Conservation (phyloP, 2,888 invertebrate genomes). For the Odontothrips loti region DNA sequence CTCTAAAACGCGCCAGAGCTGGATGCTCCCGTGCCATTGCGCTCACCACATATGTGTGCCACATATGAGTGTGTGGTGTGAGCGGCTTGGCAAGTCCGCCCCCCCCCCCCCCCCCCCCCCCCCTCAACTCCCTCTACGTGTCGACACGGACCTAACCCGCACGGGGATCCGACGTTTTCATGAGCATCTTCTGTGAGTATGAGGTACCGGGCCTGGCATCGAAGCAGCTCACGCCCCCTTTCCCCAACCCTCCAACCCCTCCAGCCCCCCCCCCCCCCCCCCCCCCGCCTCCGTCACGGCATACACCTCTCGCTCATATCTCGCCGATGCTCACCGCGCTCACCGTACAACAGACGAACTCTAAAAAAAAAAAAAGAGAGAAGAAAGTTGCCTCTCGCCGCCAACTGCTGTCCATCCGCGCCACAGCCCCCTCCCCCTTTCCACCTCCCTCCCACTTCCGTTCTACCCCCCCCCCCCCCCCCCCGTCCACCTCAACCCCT, state of each 20-base stretch:
- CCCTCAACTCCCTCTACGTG: background rate
- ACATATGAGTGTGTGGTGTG: too few species aligned
- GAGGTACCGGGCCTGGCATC: too few species aligned
- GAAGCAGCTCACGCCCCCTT: too few species aligned
- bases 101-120: too few species aligned
- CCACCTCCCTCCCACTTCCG: background rate
- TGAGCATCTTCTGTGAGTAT: too few species aligned
- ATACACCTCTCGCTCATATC: background rate
- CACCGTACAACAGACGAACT: background rate
- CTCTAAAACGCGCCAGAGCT: too few species aligned
- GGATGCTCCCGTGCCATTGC: too few species aligned
- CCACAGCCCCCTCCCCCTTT: too few species aligned
- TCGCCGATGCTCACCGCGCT: background rate
- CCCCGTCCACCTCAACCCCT: background rate
- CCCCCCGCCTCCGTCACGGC: background rate
- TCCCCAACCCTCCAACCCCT: too few species aligned
- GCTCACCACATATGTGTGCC: too few species aligned
- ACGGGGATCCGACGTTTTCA: background rate
- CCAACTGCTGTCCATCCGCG: background rate
- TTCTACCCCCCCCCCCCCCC: background rate
- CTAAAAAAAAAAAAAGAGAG: background rate
- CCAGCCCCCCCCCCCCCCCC: background rate
- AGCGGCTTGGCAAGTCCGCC: too few species aligned
- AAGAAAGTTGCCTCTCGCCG: background rate
- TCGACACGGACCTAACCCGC: background rate